Base-by-base conservation (phyloP, 2,113 vertebrate species). In the Melanerpes aurifrons region DNA sequence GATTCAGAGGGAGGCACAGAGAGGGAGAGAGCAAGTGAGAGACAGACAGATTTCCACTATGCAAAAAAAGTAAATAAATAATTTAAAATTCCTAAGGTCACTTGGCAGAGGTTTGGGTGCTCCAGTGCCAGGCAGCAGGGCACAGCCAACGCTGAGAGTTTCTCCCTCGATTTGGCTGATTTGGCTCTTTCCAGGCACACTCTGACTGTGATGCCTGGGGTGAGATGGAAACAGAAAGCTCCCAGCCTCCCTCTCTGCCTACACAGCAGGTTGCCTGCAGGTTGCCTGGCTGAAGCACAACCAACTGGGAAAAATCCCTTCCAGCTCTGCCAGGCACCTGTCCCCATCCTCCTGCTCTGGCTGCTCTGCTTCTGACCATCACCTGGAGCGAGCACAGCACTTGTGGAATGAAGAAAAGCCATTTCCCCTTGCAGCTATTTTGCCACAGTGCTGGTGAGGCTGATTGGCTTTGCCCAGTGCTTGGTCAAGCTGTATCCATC, bases 81-180 rank as follows among this genome's bases (percentile, higher is more conserved):
- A 40, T 40, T 40, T 11, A 45, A 15, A 14, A 45, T 45, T 45
- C 15, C 15, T 45, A 16, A 69, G 66, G 77, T 62, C 20, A 54
- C 63, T 74, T 92, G 89, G 92, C 93, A 67, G 28, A 56, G 56
- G 14, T 81, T 59, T 70, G 84, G 76, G 68, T 22, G 86, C 72
- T 50, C 45, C 1, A 1, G 53, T 86, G 93, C 78, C 92, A 90
- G 83, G 87, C 73, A 32, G 76, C 80, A 32, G 1, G 0, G 50
- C 56, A 62, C 50, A 76, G 75, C 61, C 84, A 47, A 16, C 0
- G 4, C 91, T 31, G 35, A 43, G 86, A 64, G 77, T 16, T 45
- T 48, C 69, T 90, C 76, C 84, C 58, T 72, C 7, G 2, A 8
- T 61, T 86, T 61, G 29, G 68, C 63, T 86, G 2, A 9, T 61